These are phyloP conservation scores for Pseudeuparius sepicola DNA, from an alignment of 2,888 invertebrate species.

Conservation along the genomic window DNA sequence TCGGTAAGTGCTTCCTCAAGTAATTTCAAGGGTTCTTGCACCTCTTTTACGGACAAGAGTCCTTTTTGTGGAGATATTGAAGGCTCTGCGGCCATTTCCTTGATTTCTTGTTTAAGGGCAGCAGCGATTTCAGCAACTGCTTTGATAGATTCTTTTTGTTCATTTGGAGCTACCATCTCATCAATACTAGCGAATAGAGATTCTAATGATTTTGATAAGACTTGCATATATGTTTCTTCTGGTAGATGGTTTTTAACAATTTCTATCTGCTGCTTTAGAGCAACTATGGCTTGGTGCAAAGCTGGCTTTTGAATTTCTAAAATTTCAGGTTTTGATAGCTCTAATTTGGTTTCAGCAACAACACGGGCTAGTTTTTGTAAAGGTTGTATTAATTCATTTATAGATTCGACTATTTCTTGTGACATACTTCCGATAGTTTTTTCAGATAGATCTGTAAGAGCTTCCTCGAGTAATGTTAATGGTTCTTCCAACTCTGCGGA, in stretches of 20 bases:
- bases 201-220: too few relatives aligned
- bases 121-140: too few relatives aligned
- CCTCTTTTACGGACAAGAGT: too few relatives aligned
- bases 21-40: too few relatives aligned
- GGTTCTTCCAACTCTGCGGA: conserved; percentile 18
- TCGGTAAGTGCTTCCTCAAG: too few relatives aligned
- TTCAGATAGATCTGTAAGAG: conserved; percentile 13
- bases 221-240: too few relatives aligned
- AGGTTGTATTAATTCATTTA: conserved; percentile 19
- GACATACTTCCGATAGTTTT: conserved; percentile 11
- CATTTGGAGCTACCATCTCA: too few relatives aligned
- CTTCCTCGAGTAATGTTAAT: conserved; percentile 12
- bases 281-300: conserved; percentile 13
- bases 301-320: conserved; percentile 12
- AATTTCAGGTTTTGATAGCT: conserved; percentile 16
- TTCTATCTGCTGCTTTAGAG: conserved; percentile 12
- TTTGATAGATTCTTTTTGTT: too few relatives aligned
- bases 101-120: too few relatives aligned
- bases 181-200: too few relatives aligned
- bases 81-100: too few relatives aligned
- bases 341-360: conserved; percentile 20
- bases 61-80: too few relatives aligned
- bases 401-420: conserved; percentile 9
- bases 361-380: conserved; percentile 22
- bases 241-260: conserved; percentile 7